These are phyloP conservation scores for Sarcophaga bullata DNA, from an alignment of 1,140 invertebrate species.

Conservation along the genomic window DNA sequence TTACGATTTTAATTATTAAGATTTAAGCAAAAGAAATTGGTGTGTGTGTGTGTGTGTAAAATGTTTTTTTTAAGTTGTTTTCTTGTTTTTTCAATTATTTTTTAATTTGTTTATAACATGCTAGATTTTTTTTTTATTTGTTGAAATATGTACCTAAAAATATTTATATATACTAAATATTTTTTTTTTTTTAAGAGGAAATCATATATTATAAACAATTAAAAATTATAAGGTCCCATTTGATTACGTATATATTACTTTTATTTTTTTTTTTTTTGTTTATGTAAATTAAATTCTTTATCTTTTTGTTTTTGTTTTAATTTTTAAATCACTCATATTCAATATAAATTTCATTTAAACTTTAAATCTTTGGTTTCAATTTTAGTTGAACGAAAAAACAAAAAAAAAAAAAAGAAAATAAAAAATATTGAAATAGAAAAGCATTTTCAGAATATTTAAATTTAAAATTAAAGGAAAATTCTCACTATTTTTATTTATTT, in stretches of 20 bases:
- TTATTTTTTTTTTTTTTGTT: conserved; percentile 1
- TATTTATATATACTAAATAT: not conserved
- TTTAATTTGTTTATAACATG: not conserved
- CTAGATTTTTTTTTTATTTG: not conserved
- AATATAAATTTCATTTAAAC: not conserved
- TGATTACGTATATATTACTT: conserved; percentile 45
- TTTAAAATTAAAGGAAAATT: conserved; percentile 20
- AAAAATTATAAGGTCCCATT: conserved; percentile 44
- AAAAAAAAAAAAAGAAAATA: no score
- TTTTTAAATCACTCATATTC: not conserved
- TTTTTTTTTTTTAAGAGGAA: not conserved
- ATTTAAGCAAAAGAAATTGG: not conserved
- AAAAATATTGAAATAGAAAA: not conserved
- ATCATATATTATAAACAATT: not conserved
- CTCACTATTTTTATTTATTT: conserved; percentile 16
- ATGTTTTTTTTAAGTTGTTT: not conserved
- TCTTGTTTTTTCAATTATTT: not conserved
- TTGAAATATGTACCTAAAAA: not conserved
- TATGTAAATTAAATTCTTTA: not conserved
- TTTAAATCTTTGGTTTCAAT: conserved; percentile 28
- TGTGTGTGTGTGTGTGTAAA: not conserved
- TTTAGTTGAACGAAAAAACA: not conserved
- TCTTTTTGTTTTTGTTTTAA: no score
- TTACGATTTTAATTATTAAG: not conserved
- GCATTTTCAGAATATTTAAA: conserved; percentile 43